Percentiles rank a stretch among this genome's conserved stretches.
phyloP scores from a whole-genome alignment of 2,113 vertebrate genomes.

The Caretta caretta region DNA sequence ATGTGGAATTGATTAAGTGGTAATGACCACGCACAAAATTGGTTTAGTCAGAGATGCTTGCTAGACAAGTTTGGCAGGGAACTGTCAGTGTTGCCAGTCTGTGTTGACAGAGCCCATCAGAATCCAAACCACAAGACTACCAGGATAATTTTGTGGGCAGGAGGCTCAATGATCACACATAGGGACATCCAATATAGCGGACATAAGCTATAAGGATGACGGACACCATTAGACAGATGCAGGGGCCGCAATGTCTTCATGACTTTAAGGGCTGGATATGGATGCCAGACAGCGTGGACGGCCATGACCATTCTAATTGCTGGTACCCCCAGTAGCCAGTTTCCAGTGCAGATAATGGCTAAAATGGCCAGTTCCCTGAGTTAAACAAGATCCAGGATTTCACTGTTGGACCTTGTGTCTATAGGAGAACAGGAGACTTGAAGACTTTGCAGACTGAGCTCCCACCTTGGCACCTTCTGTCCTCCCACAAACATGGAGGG shows the following conservation, averaged over 20 bases:
- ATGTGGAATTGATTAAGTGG: not conserved
- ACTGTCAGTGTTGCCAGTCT: not conserved
- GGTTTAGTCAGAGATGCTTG: not conserved
- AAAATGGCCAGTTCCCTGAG: not conserved
- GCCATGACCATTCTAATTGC: not conserved
- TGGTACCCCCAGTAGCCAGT: not conserved
- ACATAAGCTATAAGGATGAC: not conserved
- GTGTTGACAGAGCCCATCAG: not conserved
- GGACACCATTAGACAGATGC: not conserved
- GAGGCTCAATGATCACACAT: not conserved
- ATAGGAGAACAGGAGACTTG: not conserved
- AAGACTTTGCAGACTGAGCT: not conserved
- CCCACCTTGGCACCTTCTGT: not conserved
- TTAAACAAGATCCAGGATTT: rapidly evolving
- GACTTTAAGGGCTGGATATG: not conserved
- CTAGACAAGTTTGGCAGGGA: not conserved
- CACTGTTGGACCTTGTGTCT: not conserved
- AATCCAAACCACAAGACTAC: not conserved
- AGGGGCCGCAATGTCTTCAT: not conserved
- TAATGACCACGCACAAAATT: not conserved
- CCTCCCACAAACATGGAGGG: not conserved
- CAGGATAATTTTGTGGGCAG: not conserved
- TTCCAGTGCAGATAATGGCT: not conserved
- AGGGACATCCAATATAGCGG: not conserved
- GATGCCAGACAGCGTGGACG: not conserved